Evolutionary conservation across 2,797 vertebrate species (phyloP).

Genomic region (Channallabes apus): DNA sequence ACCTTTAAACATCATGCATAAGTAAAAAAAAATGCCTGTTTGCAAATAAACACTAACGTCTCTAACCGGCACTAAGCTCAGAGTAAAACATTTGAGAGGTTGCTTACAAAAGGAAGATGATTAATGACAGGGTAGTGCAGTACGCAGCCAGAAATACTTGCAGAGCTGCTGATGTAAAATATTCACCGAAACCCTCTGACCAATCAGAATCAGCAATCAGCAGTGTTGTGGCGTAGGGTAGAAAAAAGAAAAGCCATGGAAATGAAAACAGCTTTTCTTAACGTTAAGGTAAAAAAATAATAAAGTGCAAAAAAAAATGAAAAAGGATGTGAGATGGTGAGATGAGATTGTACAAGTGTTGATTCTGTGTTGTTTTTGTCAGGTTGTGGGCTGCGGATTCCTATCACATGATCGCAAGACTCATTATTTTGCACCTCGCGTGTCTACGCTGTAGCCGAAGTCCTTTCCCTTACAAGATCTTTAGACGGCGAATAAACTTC

Average conservation of each 20-base stretch:
- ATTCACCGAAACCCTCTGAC: not conserved
- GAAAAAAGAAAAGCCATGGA: not conserved
- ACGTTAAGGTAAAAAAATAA: not conserved
- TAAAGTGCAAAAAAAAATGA: no score
- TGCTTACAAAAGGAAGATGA: not conserved
- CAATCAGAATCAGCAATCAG: not conserved
- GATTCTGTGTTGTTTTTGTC: not conserved
- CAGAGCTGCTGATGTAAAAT: not conserved
- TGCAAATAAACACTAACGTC: not conserved
- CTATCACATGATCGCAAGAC: not conserved
- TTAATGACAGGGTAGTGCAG: not conserved
- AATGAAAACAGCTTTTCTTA: not conserved
- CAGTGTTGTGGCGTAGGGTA: not conserved
- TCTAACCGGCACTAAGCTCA: not conserved
- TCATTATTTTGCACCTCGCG: not conserved
- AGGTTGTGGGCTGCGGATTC: not conserved
- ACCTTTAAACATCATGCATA: not conserved
- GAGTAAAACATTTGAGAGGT: not conserved
- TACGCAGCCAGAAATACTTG: not conserved
- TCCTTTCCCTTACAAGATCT: not conserved
- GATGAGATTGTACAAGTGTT: not conserved
- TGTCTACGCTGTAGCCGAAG: not conserved
- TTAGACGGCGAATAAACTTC: not conserved
- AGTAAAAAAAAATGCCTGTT: not conserved
- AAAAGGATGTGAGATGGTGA: not conserved